phyloP scores from a whole-genome alignment of 2,113 vertebrate species.

The Pelecanoides urinatrix region DNA sequence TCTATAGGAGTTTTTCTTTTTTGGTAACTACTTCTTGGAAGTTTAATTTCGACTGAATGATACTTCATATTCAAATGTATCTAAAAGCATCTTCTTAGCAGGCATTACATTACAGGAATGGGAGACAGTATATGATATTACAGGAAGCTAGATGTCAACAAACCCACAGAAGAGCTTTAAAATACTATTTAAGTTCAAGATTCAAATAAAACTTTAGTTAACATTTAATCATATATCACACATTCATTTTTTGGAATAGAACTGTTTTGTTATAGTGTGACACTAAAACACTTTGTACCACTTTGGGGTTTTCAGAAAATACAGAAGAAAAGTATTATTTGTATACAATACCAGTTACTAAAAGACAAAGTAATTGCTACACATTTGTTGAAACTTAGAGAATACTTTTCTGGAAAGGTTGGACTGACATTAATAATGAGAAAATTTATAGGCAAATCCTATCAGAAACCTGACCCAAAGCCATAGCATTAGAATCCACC shows the following conservation, averaged over 20 bases:
- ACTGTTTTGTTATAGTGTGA: neutral
- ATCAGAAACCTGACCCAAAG: neutral
- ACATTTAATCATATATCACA: neutral
- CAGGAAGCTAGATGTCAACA: neutral
- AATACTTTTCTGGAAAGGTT: neutral
- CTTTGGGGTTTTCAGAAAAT: neutral
- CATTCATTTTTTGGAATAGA: neutral
- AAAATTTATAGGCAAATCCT: neutral
- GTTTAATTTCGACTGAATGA: neutral
- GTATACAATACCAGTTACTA: neutral
- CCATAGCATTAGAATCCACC: neutral
- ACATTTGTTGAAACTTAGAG: neutral
- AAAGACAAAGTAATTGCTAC: neutral
- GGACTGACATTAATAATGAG: neutral
- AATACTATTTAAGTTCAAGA: neutral
- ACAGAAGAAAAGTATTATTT: neutral
- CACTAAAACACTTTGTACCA: too few species aligned
- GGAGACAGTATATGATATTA: neutral
- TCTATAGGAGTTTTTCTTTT: neutral
- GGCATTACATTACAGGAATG: neutral
- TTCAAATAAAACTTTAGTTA: neutral
- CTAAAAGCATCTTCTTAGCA: neutral
- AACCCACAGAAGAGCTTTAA: neutral
- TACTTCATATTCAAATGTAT: neutral
- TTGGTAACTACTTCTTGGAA: neutral